Evolutionary conservation across 2,797 vertebrate species (phyloP).

Genomic region (Nothura maculosa): DNA sequence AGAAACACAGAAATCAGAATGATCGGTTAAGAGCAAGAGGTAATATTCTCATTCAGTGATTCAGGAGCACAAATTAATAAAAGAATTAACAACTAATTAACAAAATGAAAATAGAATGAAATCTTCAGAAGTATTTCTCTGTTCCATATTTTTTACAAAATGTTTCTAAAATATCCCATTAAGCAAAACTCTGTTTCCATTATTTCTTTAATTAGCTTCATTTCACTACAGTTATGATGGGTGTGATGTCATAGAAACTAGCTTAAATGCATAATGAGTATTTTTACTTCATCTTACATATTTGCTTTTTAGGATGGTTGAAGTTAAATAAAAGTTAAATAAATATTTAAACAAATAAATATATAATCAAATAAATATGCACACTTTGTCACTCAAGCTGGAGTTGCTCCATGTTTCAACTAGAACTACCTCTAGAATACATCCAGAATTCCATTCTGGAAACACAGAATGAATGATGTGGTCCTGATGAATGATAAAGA

Average conservation of each 20-base stretch:
- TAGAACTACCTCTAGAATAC: not conserved
- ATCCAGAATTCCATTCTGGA: too few species aligned
- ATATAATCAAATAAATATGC: not conserved
- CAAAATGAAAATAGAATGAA: not conserved
- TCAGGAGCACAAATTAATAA: not conserved
- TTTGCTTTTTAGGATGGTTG: not conserved
- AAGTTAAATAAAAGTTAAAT: not conserved
- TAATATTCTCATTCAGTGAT: not conserved
- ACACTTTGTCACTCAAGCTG: not conserved
- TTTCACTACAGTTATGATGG: not conserved
- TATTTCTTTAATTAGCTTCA: not conserved
- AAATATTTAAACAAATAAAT: not conserved
- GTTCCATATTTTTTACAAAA: not conserved
- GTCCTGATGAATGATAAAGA: not conserved
- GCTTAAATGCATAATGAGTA: not conserved
- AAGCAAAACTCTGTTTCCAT: accelerated
- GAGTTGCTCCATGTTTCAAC: too few species aligned
- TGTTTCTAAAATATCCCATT: not conserved
- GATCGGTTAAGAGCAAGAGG: not conserved
- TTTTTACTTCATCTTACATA: not conserved
- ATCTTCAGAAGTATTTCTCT: not conserved
- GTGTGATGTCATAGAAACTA: not conserved
- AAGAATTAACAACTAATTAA: not conserved
- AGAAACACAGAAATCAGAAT: not conserved
- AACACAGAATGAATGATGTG: not conserved